Percentiles rank a stretch among this genome's conserved stretches.
Evolutionary conservation across 2,888 invertebrate genomes (phyloP).

Genomic region (Argynnis bischoffii): DNA sequence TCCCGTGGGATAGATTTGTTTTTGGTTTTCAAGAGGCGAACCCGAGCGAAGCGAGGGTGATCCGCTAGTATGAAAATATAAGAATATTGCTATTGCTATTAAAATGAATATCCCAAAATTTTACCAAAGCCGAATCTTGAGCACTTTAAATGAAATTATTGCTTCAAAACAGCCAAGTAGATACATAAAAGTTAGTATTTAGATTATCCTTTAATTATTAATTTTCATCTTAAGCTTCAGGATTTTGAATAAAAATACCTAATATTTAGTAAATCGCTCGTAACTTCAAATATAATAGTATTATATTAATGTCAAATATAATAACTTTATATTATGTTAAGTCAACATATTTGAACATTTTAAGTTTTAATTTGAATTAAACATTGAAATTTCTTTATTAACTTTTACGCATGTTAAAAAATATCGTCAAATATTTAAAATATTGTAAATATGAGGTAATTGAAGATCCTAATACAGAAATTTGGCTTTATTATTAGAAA

Average conservation of each 20-base stretch:
- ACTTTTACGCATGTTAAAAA: too few relatives aligned
- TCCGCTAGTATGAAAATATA: too few relatives aligned
- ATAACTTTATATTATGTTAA: neutral
- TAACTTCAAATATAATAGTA: neutral
- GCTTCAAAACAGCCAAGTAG: conserved; percentile 4
- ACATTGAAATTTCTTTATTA: too few relatives aligned
- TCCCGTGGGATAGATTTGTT: too few relatives aligned
- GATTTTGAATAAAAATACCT: neutral
- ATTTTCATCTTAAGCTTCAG: neutral
- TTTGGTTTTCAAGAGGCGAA: too few relatives aligned
- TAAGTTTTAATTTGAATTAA: too few relatives aligned
- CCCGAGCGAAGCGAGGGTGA: too few relatives aligned
- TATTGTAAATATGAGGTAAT: too few relatives aligned
- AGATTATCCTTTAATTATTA: neutral
- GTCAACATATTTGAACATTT: too few relatives aligned
- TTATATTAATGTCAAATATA: neutral
- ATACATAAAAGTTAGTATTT: conserved; percentile 5
- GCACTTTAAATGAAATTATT: conserved; percentile 9
- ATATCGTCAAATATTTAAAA: too few relatives aligned
- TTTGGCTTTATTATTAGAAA: too few relatives aligned
- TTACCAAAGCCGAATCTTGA: neutral
- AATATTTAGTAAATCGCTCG: neutral
- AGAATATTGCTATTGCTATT: neutral
- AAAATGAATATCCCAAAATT: conserved; percentile 1
- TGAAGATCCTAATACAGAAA: too few relatives aligned